Base-by-base conservation (phyloP, 2,888 invertebrate species). In the Carpatolechia fugitivella region DNA sequence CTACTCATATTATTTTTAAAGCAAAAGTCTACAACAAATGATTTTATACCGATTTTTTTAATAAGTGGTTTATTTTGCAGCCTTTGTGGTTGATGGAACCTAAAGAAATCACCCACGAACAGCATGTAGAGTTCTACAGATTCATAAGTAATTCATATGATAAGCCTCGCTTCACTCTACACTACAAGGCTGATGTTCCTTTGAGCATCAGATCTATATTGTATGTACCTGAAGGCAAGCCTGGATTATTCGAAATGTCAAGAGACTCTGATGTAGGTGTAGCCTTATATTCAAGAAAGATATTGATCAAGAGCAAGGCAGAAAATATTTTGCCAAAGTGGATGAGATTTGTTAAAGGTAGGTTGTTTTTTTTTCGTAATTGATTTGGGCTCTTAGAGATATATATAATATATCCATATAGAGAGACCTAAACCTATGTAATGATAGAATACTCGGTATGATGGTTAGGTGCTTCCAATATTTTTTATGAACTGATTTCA, bases 31-130 rank as follows among this genome's bases (percentile, higher is more conserved):
- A n/a, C n/a, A n/a, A n/a, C n/a, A n/a, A n/a, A n/a, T n/a, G n/a
- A n/a, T n/a, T n/a, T n/a, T n/a, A n/a, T n/a, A n/a, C n/a, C n/a
- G n/a, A n/a, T n/a, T n/a, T n/a, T n/a, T n/a, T n/a, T n/a, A 18
- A 40, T 41, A 24, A 24, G 38, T 16, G 30, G 30, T 36, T 55
- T 49, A 44, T 55, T 58, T 78, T 79, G 52, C 85, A 97, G 93
- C 97, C 98, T 0, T 80, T 99, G 16, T 99, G 99, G 99, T 91
- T 98, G 67, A 93, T 95, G 91, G 98, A 99, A 60, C 94, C 97
- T 0, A 98, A 97, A 86, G 94, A 95, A 65, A 95, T 98, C 0
- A 94, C 94, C 1, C 88, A 91, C 29, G 95, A 97, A 55, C 95
- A 98, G 85, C 99, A 99, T 72, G 93, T 94, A 52, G 97, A 98